phyloP scores from a whole-genome alignment of 2,797 vertebrate species.

The Pteropus rufus region DNA sequence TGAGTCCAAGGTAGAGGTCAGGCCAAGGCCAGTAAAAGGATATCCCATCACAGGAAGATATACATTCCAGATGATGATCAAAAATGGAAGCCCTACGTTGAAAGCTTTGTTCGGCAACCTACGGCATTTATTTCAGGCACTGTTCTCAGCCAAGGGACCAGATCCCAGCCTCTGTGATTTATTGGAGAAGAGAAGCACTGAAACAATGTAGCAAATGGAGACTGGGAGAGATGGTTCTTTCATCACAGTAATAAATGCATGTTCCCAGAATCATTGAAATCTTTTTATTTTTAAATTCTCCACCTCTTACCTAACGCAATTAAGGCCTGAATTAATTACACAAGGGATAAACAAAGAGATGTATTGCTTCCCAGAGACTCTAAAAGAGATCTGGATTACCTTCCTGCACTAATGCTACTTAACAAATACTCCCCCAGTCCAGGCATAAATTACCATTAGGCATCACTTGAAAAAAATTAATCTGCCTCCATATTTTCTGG shows the following conservation, averaged over 20 bases:
- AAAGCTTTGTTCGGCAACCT: neutral
- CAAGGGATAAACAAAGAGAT: constrained; percentile 47
- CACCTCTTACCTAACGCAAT: constrained; percentile 41
- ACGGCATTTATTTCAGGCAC: neutral
- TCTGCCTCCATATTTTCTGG: constrained; percentile 61
- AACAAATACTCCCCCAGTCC: constrained; percentile 51
- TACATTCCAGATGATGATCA: neutral
- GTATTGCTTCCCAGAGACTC: neutral
- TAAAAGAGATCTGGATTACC: constrained; percentile 1
- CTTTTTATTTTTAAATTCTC: constrained; percentile 36
- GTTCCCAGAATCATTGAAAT: constrained; percentile 10
- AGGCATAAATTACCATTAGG: constrained; percentile 61
- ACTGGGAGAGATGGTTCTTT: neutral
- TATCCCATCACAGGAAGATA: neutral
- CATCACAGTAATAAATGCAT: constrained; percentile 46
- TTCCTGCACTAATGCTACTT: constrained; percentile 31
- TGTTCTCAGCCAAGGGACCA: neutral
- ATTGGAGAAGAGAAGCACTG: neutral
- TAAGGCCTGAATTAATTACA: constrained; percentile 45
- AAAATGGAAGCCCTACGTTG: neutral
- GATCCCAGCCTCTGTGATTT: neutral
- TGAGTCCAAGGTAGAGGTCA: neutral
- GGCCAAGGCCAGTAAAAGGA: neutral
- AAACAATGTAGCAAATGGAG: neutral
- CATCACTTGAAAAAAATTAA: constrained; percentile 69